A percentile compares a stretch with the other conserved stretches of the same genome.
Conservation (phyloP, 2,888 invertebrate genomes). For the Patella depressa region DNA sequence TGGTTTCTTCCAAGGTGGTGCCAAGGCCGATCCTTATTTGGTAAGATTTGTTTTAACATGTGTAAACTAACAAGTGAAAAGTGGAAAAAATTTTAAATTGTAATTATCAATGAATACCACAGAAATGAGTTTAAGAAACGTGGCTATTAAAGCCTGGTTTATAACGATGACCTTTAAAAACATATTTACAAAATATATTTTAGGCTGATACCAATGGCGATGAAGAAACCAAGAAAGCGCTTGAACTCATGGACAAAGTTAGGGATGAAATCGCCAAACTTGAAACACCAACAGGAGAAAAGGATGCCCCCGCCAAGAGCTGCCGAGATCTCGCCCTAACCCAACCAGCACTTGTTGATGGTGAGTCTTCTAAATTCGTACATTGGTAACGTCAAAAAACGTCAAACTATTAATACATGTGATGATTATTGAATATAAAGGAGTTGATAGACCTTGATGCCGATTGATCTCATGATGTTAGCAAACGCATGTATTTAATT, state of each 20-base stretch:
- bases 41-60: neutral
- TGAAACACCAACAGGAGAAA: constrained; percentile 85
- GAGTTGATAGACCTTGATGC: too few relatives aligned
- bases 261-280: constrained; percentile 71
- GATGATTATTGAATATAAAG: too few relatives aligned
- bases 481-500: too few relatives aligned
- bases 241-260: constrained; percentile 50
- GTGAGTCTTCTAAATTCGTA: constrained; percentile 70
- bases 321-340: constrained; percentile 87
- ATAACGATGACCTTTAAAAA: too few relatives aligned
- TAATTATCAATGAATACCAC: too few relatives aligned
- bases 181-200: neutral
- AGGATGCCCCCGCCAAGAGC: constrained; percentile 87
- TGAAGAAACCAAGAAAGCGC: constrained; percentile 40
- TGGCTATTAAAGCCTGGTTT: too few relatives aligned
- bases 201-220: neutral
- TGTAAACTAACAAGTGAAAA: too few relatives aligned
- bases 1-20: constrained; percentile 39
- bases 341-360: constrained; percentile 83
- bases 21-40: constrained; percentile 29
- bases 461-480: too few relatives aligned
- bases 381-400: too few relatives aligned
- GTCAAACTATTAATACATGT: too few relatives aligned
- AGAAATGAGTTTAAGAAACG: too few relatives aligned
- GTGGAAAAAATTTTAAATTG: too few relatives aligned